Conservation (phyloP, 1,140 invertebrate species). For the Drosophila dunni region DNA sequence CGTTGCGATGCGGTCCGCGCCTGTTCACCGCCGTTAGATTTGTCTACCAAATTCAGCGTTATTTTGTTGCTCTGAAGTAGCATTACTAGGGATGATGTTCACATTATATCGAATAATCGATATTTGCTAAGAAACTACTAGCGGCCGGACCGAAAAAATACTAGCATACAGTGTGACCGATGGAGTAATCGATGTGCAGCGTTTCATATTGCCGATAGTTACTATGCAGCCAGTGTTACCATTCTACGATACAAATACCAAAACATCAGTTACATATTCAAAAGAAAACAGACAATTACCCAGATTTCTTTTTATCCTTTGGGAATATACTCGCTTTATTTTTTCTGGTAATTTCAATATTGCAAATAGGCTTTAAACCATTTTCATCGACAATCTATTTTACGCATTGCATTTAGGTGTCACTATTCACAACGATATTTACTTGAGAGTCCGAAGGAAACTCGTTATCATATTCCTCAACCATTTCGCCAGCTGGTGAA, state of each 20-base stretch:
- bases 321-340: neutral
- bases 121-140: neutral
- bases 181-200: too few relatives aligned
- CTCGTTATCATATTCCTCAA: constrained; percentile 11
- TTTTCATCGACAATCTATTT: neutral
- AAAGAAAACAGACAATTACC: neutral
- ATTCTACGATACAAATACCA: neutral
- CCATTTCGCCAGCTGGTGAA: constrained; percentile 28
- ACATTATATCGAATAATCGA: constrained; percentile 18
- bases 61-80: constrained; percentile 13
- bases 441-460: constrained; percentile 4
- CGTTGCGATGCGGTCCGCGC: constrained; percentile 33
- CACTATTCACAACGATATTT: constrained; percentile 18
- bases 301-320: neutral
- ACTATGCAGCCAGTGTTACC: neutral
- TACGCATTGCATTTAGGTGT: neutral
- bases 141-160: neutral
- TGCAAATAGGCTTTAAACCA: neutral
- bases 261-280: neutral
- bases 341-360: neutral
- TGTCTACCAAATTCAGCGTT: constrained; percentile 29
- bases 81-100: constrained; percentile 13
- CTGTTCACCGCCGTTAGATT: constrained; percentile 40
- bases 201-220: too few relatives aligned
- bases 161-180: neutral